These are phyloP conservation scores for Harmothoe impar DNA, from an alignment of 2,888 invertebrate species.

Conservation along the genomic window DNA sequence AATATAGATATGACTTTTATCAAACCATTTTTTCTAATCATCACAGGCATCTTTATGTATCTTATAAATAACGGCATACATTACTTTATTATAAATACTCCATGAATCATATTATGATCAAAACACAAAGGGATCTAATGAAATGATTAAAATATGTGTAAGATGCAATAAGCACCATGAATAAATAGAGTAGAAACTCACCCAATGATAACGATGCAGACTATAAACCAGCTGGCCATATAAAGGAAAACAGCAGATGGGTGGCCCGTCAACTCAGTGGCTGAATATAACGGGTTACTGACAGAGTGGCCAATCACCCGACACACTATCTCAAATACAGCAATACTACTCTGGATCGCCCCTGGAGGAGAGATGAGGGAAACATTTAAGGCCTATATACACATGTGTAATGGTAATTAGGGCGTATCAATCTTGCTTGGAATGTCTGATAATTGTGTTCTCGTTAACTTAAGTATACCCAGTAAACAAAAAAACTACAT, in stretches of 20 bases:
- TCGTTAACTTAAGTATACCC: not conserved
- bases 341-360: not conserved
- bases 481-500: too few species aligned
- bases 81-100: too few species aligned
- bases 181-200: not conserved
- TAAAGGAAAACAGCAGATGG: constrained; percentile 11
- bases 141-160: too few species aligned
- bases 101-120: too few species aligned
- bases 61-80: too few species aligned
- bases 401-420: not conserved
- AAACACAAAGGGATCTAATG: too few species aligned
- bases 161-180: too few species aligned
- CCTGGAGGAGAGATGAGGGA: not conserved
- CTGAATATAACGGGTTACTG: not conserved
- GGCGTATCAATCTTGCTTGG: not conserved
- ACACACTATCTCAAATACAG: not conserved
- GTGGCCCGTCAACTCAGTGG: not conserved
- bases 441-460: not conserved
- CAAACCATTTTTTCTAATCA: too few species aligned
- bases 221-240: not conserved
- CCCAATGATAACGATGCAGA: not conserved
- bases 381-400: not conserved
- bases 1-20: too few species aligned
- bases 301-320: not conserved
- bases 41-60: too few species aligned